Evolutionary conservation across 2,888 invertebrate species (phyloP).

Genomic region (Plagiodera versicolora): DNA sequence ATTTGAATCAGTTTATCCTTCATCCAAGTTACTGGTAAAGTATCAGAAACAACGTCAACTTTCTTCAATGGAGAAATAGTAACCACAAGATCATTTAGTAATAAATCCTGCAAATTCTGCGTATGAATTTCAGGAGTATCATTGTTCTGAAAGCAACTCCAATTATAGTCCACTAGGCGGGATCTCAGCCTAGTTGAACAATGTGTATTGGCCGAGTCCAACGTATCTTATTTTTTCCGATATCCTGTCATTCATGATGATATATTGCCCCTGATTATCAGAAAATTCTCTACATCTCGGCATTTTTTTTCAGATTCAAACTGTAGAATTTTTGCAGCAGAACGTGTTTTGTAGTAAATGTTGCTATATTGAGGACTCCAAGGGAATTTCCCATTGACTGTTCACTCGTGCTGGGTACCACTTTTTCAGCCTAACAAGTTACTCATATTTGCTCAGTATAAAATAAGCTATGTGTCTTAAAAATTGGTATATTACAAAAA

Average conservation of each 20-base stretch:
- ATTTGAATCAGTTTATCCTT: neutral
- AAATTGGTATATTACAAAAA: no score
- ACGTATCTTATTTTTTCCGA: neutral
- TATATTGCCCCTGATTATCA: constrained; percentile 1
- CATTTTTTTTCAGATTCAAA: neutral
- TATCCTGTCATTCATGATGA: neutral
- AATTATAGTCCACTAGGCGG: neutral
- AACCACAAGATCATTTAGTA: no score
- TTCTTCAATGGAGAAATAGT: no score
- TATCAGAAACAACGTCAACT: no score
- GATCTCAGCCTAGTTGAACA: no score
- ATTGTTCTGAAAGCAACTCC: neutral
- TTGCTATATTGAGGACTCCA: neutral
- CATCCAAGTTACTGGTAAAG: neutral
- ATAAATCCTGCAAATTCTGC: neutral
- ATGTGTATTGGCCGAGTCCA: neutral
- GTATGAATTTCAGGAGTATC: neutral
- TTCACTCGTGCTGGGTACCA: neutral
- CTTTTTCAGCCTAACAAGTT: no score
- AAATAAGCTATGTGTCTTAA: no score
- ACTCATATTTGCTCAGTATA: no score
- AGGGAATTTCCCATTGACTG: neutral
- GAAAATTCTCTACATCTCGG: neutral
- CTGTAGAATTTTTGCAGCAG: neutral
- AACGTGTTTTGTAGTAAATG: neutral